phyloP scores from a whole-genome alignment of 2,888 invertebrate species.

The Ganaspis brasiliensis region DNA sequence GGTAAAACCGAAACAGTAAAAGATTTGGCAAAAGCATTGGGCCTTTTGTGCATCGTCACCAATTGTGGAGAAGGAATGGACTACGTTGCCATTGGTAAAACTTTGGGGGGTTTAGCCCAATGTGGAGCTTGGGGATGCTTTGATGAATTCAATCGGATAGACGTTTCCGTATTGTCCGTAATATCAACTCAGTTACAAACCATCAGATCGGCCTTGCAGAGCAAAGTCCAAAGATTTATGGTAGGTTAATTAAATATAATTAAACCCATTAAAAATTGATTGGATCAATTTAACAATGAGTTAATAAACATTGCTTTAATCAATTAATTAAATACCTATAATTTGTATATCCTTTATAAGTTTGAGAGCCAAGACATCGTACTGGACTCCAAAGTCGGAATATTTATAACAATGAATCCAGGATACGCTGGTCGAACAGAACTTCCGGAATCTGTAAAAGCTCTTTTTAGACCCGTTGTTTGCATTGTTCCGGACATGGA shows the following conservation, averaged over 20 bases:
- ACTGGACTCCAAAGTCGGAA: slow-evolving; percentile 92
- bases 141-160: slow-evolving; percentile 96
- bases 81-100: slow-evolving; percentile 90
- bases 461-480: slow-evolving; percentile 94
- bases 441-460: slow-evolving; percentile 95
- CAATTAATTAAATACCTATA: too few relatives aligned
- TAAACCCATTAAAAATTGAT: too few relatives aligned
- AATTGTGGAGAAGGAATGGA: slow-evolving; percentile 98
- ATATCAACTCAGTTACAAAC: slow-evolving; percentile 96
- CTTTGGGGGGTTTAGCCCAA: slow-evolving; percentile 89
- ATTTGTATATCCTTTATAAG: too few relatives aligned
- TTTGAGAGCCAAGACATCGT: slow-evolving; percentile 92
- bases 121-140: slow-evolving; percentile 98
- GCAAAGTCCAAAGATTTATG: slow-evolving; percentile 88
- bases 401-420: slow-evolving; percentile 98
- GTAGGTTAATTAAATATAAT: slow-evolving; percentile 80
- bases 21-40: slow-evolving; percentile 95
- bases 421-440: slow-evolving; percentile 96
- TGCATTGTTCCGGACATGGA: slow-evolving; percentile 96
- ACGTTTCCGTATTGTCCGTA: slow-evolving; percentile 94
- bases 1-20: slow-evolving; percentile 96
- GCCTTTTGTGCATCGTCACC: slow-evolving; percentile 91
- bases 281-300: too few relatives aligned
- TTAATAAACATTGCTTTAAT: too few relatives aligned
- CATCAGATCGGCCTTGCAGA: slow-evolving; percentile 91